phyloP scores from a whole-genome alignment of 2,113 vertebrate genomes.

The Gadus macrocephalus region DNA sequence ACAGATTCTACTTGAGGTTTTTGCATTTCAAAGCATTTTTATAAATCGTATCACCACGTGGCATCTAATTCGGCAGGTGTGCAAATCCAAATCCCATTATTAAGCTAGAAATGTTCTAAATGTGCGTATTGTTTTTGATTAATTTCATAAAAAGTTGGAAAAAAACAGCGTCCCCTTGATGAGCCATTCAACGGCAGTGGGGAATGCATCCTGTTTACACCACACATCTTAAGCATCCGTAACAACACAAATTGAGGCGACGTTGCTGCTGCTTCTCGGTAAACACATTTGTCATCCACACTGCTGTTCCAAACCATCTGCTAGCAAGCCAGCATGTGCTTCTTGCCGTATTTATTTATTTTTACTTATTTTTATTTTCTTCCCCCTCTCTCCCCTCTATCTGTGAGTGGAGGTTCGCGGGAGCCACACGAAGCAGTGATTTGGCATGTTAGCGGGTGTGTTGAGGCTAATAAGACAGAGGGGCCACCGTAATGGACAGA shows the following conservation, averaged over 20 bases:
- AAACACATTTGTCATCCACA: slow-evolving; percentile 33
- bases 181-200: too few species aligned
- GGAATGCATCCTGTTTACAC: slow-evolving; percentile 8
- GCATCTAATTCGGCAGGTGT: too few species aligned
- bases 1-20: too few species aligned
- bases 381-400: slow-evolving; percentile 34
- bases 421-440: slow-evolving; percentile 91
- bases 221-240: slow-evolving; percentile 13
- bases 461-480: slow-evolving; percentile 95
- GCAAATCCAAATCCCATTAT: too few species aligned
- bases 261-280: slow-evolving; percentile 33
- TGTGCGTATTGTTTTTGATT: too few species aligned
- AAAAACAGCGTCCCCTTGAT: too few species aligned
- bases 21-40: too few species aligned
- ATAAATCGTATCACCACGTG: too few species aligned
- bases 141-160: too few species aligned
- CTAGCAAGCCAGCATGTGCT: slow-evolving; percentile 19
- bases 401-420: slow-evolving; percentile 76
- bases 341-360: slow-evolving; percentile 8
- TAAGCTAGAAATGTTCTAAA: too few species aligned
- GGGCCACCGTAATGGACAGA: slow-evolving; percentile 97
- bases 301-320: slow-evolving; percentile 13
- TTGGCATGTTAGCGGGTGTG: slow-evolving; percentile 99
- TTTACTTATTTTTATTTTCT: slow-evolving; percentile 14
- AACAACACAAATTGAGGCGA: slow-evolving; percentile 27